Evolutionary conservation across 2,888 invertebrate species (phyloP).

Genomic region (Aleiodes alternator): DNA sequence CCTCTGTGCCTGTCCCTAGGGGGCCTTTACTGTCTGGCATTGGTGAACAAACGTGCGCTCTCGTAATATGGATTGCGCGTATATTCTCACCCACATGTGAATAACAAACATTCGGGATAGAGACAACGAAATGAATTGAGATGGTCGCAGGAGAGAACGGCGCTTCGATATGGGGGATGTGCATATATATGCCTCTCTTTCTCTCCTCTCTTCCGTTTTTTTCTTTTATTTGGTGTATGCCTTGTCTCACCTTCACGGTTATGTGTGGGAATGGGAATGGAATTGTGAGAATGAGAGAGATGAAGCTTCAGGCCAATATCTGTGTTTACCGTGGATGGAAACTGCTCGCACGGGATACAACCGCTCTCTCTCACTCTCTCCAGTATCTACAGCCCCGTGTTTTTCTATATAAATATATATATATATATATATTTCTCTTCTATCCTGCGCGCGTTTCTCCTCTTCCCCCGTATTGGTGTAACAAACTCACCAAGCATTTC

Average conservation of each 20-base stretch:
- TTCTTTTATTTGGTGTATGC: constrained; percentile 9
- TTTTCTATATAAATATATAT: constrained; percentile 23
- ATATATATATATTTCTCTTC: constrained; percentile 32
- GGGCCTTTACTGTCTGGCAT: constrained; percentile 14
- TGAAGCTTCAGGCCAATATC: constrained; percentile 49
- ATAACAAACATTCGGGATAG: constrained; percentile 16
- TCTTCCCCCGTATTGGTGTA: constrained; percentile 39
- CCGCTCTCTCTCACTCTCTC: constrained; percentile 42
- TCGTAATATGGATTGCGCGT: constrained; percentile 27
- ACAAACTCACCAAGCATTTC: constrained; percentile 30
- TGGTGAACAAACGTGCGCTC: constrained; percentile 15
- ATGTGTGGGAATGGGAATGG: constrained; percentile 49
- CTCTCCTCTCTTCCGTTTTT: not conserved
- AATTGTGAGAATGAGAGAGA: constrained; percentile 47
- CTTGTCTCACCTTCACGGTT: constrained; percentile 18
- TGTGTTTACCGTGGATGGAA: constrained; percentile 51
- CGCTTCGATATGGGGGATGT: not conserved
- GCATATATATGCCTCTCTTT: not conserved
- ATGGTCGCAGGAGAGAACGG: constrained; percentile 39
- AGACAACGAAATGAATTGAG: constrained; percentile 49
- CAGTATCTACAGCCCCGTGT: constrained; percentile 42
- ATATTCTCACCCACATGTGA: not conserved
- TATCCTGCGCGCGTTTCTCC: constrained; percentile 35
- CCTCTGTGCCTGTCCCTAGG: constrained; percentile 26
- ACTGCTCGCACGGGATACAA: constrained; percentile 43